phyloP scores from a whole-genome alignment of 2,113 vertebrate genomes.

The Dasyprocta punctata region DNA sequence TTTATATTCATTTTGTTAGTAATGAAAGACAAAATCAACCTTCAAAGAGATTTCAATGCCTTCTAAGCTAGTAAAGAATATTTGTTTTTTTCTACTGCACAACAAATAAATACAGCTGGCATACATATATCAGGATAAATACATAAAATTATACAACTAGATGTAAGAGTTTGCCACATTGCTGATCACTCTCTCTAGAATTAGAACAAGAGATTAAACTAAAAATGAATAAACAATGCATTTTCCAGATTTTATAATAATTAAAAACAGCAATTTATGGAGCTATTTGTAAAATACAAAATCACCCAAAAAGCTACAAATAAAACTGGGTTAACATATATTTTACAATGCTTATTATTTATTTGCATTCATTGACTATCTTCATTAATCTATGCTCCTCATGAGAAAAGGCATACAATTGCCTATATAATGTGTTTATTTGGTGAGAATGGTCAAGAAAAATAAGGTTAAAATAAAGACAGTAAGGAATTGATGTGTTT shows the following conservation, averaged over 20 bases:
- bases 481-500: not conserved
- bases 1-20: slow-evolving; percentile 6
- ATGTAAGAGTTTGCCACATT: slow-evolving; percentile 51
- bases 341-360: not conserved
- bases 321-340: not conserved
- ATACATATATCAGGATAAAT: slow-evolving; percentile 6
- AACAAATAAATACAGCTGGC: slow-evolving; percentile 36
- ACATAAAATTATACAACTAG: slow-evolving; percentile 22
- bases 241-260: slow-evolving; percentile 12
- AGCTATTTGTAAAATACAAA: not conserved
- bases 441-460: not conserved
- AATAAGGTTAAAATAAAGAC: slow-evolving; percentile 4
- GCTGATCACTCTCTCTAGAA: slow-evolving; percentile 9
- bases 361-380: not conserved
- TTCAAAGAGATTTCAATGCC: slow-evolving; percentile 24
- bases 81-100: not conserved
- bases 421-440: not conserved
- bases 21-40: not conserved
- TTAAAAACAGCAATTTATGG: not conserved
- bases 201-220: slow-evolving; percentile 27
- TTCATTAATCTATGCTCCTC: not conserved
- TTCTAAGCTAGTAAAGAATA: slow-evolving; percentile 34
- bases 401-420: not conserved
- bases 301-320: not conserved
- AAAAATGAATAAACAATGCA: slow-evolving; percentile 43